A percentile compares a stretch with the other conserved stretches of the same genome.
Evolutionary conservation across 2,113 vertebrate genomes (phyloP).

Genomic region (Aegithalos caudatus): DNA sequence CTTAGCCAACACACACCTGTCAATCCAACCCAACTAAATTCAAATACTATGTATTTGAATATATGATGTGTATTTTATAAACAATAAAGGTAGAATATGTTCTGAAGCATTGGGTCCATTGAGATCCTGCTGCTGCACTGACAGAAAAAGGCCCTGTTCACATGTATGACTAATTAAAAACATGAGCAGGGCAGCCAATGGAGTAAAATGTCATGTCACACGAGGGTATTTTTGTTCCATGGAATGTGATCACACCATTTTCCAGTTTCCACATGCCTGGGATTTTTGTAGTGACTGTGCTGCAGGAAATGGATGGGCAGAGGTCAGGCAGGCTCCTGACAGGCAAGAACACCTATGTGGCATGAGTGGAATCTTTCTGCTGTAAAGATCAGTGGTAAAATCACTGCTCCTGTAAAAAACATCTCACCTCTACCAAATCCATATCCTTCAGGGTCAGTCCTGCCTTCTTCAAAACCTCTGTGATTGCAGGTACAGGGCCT

Average conservation of each 20-base stretch:
- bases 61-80: background rate
- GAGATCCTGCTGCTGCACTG: background rate
- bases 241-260: background rate
- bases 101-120: background rate
- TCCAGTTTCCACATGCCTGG: background rate
- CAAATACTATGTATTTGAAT: background rate
- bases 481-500: slow-evolving; percentile 94
- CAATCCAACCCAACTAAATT: background rate
- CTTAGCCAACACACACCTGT: background rate
- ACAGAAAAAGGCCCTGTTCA: background rate
- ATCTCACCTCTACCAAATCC: slow-evolving; percentile 90
- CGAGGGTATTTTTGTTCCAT: background rate
- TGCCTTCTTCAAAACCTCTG: slow-evolving; percentile 88
- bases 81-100: no score
- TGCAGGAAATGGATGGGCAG: background rate
- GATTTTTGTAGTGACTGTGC: background rate
- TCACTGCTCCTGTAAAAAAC: background rate
- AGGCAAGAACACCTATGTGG: accelerated
- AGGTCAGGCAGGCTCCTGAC: background rate
- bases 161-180: background rate
- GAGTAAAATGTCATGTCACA: background rate
- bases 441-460: slow-evolving; percentile 89
- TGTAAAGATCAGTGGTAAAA: background rate
- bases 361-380: background rate
- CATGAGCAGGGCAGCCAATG: background rate